Base-by-base conservation (phyloP, 35 echinoderm and acorn worm species). In the Heliocidaris tuberculata region DNA sequence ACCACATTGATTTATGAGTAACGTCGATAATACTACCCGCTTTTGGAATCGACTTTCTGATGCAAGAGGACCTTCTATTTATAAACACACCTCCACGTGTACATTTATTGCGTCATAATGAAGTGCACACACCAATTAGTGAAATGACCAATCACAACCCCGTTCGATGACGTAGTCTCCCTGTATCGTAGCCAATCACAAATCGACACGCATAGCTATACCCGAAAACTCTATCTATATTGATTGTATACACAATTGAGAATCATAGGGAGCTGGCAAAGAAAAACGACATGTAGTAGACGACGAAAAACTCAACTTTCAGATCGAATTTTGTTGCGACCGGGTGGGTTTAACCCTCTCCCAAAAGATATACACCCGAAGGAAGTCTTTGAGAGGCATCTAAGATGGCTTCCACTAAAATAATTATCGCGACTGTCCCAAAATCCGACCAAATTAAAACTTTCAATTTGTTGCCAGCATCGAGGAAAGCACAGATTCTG, bases 321-420 rank as follows among this genome's bases (percentile, higher is more conserved):
- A 89, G 87, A 89, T 42, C 87, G 47, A 47, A 54, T 50, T 93
- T 93, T 59, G 50, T 59, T 59, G 91, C 50, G 91, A 93, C 50
- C 91, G 91, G 49, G 47, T 49, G 91, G 50, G 91, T 93, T 93
- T 93, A n/a, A 6, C 47, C 47, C 91, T 93, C 50, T 54, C 91
- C 91, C 24, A 59, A 59, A 9, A 56, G 9, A 93, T 30, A 17
- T 24, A 47, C 12, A 19, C 29, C 19, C 10, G 91, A 31, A 52
- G 91, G 50, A n/a, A 31, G 50, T 48, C n/a, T 13, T 93, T 93
- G 7, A 50, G 48, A 50, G 24, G 21, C 29, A 48, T 48, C 32
- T 13, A 94, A 94, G 13, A 97, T 97, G 95, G 90, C 93, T 96
- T 61, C 97, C 47, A 95, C 97, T 29, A 96, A 96, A 96, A 95